These are phyloP conservation scores for Alexandromys fortis DNA, from an alignment of 2,113 vertebrate species.

Conservation along the genomic window DNA sequence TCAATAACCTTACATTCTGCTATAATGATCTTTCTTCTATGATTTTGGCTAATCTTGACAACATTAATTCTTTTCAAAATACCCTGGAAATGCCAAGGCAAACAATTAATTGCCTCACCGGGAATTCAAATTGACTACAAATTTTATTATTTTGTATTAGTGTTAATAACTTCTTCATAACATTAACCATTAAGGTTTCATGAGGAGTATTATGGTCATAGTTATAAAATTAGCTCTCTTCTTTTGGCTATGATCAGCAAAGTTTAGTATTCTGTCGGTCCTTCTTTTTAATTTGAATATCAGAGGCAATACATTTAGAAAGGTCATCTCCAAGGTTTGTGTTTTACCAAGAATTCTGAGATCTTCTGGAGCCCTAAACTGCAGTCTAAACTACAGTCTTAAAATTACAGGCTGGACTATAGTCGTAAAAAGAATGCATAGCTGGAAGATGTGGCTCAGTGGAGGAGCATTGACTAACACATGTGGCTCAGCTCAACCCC, in stretches of 20 bases:
- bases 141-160: constrained; percentile 24
- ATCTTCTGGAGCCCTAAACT: not conserved
- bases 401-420: not conserved
- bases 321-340: not conserved
- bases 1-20: not conserved
- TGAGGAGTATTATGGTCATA: not conserved
- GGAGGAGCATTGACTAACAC: not conserved
- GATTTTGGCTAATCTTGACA: not conserved
- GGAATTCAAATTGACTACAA: constrained; percentile 12
- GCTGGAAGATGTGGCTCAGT: too few relatives aligned
- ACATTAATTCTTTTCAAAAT: not conserved
- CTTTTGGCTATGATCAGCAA: not conserved
- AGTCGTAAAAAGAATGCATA: not conserved
- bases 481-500: not conserved
- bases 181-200: constrained; percentile 40
- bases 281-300: not conserved
- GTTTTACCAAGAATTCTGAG: not conserved
- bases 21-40: not conserved
- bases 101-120: not conserved
- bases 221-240: not conserved
- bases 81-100: not conserved
- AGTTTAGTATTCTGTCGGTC: not conserved
- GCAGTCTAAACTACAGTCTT: not conserved
- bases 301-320: not conserved
- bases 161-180: constrained; percentile 31